Conservation (phyloP, 2,888 invertebrate species). For the Balanococcus diminutus region DNA sequence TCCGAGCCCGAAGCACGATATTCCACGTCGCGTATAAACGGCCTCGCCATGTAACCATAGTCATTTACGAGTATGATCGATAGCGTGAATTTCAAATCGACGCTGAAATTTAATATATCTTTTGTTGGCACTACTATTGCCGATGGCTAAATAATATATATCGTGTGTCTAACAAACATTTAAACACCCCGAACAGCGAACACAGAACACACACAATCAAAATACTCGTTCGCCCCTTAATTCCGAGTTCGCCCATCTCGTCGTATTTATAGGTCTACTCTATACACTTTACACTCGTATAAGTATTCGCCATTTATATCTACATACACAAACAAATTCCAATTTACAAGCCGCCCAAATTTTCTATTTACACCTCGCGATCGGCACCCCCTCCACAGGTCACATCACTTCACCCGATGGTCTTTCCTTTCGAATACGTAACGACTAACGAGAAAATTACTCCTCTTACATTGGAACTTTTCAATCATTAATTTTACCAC, state of each 20-base stretch:
- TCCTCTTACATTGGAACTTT: not conserved
- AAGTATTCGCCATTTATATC: not conserved
- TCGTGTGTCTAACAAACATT: not conserved
- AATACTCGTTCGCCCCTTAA: not conserved
- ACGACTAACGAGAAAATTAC: too few relatives aligned
- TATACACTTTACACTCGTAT: too few relatives aligned
- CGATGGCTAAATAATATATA: not conserved
- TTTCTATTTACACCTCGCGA: not conserved
- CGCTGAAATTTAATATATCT: not conserved
- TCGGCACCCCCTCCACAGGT: too few relatives aligned
- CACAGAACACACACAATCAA: not conserved
- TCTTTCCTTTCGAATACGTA: too few relatives aligned
- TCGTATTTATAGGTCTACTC: not conserved
- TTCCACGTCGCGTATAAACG: too few relatives aligned
- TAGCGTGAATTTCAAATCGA: not conserved
- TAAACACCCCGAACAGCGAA: not conserved
- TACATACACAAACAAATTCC: not conserved
- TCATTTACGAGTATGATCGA: not conserved
- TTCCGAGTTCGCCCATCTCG: not conserved
- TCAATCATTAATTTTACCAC: not conserved
- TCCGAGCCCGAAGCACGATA: not conserved
- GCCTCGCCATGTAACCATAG: too few relatives aligned
- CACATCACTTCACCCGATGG: too few relatives aligned
- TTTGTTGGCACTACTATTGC: not conserved
- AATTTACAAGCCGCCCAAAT: not conserved